Base-by-base conservation (phyloP, 2,113 vertebrate genomes). In the Holacanthus passer region DNA sequence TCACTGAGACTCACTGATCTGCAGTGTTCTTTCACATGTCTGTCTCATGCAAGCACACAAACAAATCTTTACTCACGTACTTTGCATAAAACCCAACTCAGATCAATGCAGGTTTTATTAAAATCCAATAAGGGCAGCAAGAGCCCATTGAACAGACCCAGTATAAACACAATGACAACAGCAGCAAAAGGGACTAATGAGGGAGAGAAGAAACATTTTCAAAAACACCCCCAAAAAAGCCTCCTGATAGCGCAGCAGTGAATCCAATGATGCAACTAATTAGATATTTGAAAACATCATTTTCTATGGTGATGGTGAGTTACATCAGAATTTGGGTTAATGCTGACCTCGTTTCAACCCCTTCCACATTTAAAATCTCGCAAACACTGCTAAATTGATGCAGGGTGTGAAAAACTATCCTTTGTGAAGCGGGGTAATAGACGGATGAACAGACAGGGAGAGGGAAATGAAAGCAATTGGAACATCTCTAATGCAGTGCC, bases 381-480 rank as follows among this genome's bases (percentile, higher is more conserved):
- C 50, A 48, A 77, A 66, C 48, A 66, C 24, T 47, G 70, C 52
- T 77, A 56, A 74, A 88, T 76, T 50, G 37, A 80, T 39, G 13
- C 20, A 73, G 2, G 17, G 39, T 70, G 70, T 67, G 62, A 87
- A 82, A 88, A 86, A 56, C 39, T 39, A 45, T n/a, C 27, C 24
- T 74, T 74, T 83, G 59, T 85, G 58, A 69, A 31, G 37, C 41
- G 41, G 14, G 0, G 27, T 78, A 66, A 86, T 48, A 41, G 69
- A 84, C 4, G 35, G 32, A 60, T 63, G 53, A 32, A 71, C 32
- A 29, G 56, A 45, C 29, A 43, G 63, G 17, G 27, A 69, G 35
- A 78, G 37, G 56, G 63, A 82, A 73, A 81, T 84, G 43, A 79
- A 77, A 53, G 43, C 79, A 68, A 77, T 19, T 80, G 43, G 39